Evolutionary conservation across 2,888 invertebrate species (phyloP).

Genomic region (Aphelenchoides bicaudatus): DNA sequence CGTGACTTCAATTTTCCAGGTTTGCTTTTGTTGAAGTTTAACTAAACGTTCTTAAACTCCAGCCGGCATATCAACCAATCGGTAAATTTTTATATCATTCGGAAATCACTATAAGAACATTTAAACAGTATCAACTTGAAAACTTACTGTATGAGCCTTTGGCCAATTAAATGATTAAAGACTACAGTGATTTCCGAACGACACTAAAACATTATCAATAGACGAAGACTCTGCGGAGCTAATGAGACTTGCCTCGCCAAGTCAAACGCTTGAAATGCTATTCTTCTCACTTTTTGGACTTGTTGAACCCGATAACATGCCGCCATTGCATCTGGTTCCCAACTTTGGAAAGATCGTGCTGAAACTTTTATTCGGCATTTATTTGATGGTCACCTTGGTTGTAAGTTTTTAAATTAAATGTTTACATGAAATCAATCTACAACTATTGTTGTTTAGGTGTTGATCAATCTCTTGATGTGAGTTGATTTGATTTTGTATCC

Average conservation of each 20-base stretch:
- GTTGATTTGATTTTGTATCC: too few species aligned
- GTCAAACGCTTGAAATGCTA: slow-evolving; percentile 87
- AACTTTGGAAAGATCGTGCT: slow-evolving; percentile 61
- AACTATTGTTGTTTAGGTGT: slow-evolving; percentile 66
- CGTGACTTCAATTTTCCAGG: slow-evolving; percentile 85
- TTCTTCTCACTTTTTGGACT: slow-evolving; percentile 68
- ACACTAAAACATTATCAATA: too few species aligned
- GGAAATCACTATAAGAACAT: too few species aligned
- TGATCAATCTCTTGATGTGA: slow-evolving; percentile 97
- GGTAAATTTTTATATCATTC: too few species aligned
- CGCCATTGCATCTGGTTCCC: slow-evolving; percentile 64
- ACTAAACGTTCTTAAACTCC: slow-evolving; percentile 19
- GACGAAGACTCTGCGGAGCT: slow-evolving; percentile 59
- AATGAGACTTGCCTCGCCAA: slow-evolving; percentile 58
- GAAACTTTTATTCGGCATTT: slow-evolving; percentile 80
- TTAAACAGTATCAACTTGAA: background rate
- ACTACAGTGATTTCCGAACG: too few species aligned
- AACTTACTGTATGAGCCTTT: too few species aligned
- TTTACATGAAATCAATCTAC: background rate
- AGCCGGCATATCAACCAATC: slow-evolving; percentile 60
- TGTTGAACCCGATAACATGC: slow-evolving; percentile 68
- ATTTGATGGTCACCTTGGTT: slow-evolving; percentile 95
- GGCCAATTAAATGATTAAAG: too few species aligned
- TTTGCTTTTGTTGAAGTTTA: slow-evolving; percentile 61
- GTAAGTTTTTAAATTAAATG: slow-evolving; percentile 29